A percentile compares a stretch with the other conserved stretches of the same genome.
Conservation (phyloP, 2,888 invertebrate species). For the Cerastis rubricosa region DNA sequence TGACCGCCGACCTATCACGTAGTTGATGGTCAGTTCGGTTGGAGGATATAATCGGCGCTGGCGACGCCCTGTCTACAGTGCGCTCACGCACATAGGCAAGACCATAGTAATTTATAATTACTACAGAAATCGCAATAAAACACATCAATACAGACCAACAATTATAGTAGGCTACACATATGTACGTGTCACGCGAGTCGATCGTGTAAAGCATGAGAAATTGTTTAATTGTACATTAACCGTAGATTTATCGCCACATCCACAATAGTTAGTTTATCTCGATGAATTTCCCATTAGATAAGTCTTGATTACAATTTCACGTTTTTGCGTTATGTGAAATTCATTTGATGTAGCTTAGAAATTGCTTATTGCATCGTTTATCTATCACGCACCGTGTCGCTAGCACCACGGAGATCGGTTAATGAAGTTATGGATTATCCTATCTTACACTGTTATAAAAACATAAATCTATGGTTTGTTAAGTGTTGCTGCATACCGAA, state of each 20-base stretch:
- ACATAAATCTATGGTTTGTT: conserved; percentile 69
- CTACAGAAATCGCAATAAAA: conserved; percentile 46
- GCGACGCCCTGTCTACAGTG: conserved; percentile 54
- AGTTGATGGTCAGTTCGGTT: conserved; percentile 42
- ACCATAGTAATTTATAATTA: conserved; percentile 39
- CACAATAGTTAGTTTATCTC: conserved; percentile 68
- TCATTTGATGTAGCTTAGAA: conserved; percentile 56
- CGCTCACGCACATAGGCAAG: conserved; percentile 33
- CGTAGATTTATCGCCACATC: conserved; percentile 70
- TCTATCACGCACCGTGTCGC: conserved; percentile 51
- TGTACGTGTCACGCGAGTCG: conserved; percentile 70
- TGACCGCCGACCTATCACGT: conserved; percentile 77
- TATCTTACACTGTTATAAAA: conserved; percentile 61
- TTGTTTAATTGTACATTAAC: conserved; percentile 74
- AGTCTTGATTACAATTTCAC: conserved; percentile 67
- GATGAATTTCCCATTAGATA: conserved; percentile 68
- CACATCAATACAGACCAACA: conserved; percentile 36
- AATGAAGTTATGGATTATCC: conserved; percentile 46
- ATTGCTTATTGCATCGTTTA: conserved; percentile 57
- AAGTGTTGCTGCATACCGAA: conserved; percentile 67
- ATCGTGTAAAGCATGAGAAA: conserved; percentile 76
- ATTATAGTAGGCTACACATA: conserved; percentile 33
- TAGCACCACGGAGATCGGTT: conserved; percentile 41
- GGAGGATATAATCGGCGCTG: conserved; percentile 48
- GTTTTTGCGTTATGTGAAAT: conserved; percentile 67